These are phyloP conservation scores for Platysternon megacephalum DNA, from an alignment of 2,113 vertebrate genomes.

Conservation along the genomic window DNA sequence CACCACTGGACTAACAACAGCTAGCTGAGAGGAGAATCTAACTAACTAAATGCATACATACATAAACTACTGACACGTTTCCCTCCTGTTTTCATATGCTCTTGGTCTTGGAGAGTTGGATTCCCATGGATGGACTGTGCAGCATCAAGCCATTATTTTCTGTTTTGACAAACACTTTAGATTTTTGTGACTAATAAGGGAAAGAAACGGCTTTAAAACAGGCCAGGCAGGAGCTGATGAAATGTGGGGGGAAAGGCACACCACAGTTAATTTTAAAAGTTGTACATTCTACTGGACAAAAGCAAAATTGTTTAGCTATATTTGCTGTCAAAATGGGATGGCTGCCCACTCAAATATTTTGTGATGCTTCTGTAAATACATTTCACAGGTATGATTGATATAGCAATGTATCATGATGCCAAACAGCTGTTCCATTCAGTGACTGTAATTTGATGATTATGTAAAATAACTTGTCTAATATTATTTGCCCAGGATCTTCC, in stretches of 20 bases:
- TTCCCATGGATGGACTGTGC: not conserved
- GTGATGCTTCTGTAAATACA: slow-evolving; percentile 42
- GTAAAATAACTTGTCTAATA: not conserved
- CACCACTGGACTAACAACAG: not conserved
- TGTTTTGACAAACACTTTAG: not conserved
- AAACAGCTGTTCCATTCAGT: not conserved
- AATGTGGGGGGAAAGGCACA: not conserved
- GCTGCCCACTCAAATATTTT: slow-evolving; percentile 46
- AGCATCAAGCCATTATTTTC: not conserved
- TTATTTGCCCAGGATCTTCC: not conserved
- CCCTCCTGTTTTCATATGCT: not conserved
- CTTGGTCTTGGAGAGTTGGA: not conserved
- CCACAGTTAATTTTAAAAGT: not conserved
- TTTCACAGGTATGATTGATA: slow-evolving; percentile 43
- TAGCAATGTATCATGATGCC: not conserved
- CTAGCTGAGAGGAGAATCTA: not conserved
- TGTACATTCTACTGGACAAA: not conserved
- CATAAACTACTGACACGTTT: not conserved
- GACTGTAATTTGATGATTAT: not conserved
- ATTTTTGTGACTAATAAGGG: not conserved
- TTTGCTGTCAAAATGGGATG: slow-evolving; percentile 26
- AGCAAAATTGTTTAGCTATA: not conserved
- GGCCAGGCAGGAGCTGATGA: not conserved
- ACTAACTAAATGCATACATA: not conserved
- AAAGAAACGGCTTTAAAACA: not conserved